Conservation (phyloP, 2,113 vertebrate genomes). For the Actinemys pallida region DNA sequence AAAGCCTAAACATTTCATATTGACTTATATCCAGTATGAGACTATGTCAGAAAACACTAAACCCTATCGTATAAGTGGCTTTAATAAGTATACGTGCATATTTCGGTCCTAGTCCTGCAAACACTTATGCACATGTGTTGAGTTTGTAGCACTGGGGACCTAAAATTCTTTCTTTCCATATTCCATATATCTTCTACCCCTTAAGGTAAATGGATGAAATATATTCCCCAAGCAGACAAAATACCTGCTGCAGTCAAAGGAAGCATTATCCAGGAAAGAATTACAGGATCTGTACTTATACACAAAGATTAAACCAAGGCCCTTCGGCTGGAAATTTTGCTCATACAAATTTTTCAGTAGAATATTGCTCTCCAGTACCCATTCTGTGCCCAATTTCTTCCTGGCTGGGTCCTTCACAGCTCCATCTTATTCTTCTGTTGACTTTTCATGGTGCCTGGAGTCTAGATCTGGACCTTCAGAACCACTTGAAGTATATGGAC, state of each 20-base stretch:
- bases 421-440: background rate
- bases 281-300: accelerated
- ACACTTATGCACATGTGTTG: background rate
- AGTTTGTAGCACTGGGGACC: constrained; percentile 52
- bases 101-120: background rate
- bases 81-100: background rate
- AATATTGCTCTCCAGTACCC: background rate
- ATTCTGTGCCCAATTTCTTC: background rate
- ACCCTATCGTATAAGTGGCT: background rate
- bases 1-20: background rate
- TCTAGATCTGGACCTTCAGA: background rate
- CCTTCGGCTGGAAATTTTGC: background rate
- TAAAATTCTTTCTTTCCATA: background rate
- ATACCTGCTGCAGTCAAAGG: background rate
- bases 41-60: background rate
- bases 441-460: background rate
- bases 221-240: background rate
- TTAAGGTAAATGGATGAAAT: background rate
- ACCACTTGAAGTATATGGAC: background rate
- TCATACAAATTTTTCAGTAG: background rate
- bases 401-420: background rate
- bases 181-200: constrained; percentile 49
- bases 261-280: background rate
- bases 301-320: background rate
- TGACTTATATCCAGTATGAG: background rate